phyloP scores from a whole-genome alignment of 1,140 invertebrate species.

The Brachionus sp. region DNA sequence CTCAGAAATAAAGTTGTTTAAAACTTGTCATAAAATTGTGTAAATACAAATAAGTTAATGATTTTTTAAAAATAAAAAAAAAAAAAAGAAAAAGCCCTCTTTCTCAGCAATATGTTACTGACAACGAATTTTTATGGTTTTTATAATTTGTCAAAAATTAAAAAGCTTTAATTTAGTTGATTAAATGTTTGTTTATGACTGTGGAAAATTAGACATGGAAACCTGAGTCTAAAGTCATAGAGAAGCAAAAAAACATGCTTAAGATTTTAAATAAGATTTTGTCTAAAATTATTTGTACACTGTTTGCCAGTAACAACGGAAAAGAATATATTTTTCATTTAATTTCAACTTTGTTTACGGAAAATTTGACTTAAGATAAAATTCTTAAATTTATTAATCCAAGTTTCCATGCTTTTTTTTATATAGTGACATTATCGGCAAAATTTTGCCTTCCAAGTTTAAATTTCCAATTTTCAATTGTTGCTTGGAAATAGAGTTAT shows the following conservation, averaged over 20 bases:
- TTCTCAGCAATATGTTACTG: neutral
- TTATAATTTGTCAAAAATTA: neutral
- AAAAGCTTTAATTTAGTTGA: neutral
- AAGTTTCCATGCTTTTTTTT: neutral
- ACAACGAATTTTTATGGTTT: neutral
- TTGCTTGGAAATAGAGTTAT: neutral
- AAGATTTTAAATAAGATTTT: neutral
- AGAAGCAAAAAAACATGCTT: neutral
- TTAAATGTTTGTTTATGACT: neutral
- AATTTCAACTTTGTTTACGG: neutral
- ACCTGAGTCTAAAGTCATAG: neutral
- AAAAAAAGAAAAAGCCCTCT: neutral
- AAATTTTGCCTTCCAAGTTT: neutral
- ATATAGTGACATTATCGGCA: neutral
- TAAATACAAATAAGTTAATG: conserved; percentile 3
- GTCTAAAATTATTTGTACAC: neutral
- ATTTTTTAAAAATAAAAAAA: neutral
- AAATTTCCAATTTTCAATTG: neutral
- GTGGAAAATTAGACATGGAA: neutral
- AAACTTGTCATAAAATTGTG: neutral
- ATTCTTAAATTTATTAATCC: neutral
- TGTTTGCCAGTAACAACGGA: neutral
- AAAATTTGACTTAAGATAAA: neutral
- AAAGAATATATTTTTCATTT: neutral
- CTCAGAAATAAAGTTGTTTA: neutral